phyloP scores from a whole-genome alignment of 2,888 invertebrate genomes.

The Crioceris asparagi region DNA sequence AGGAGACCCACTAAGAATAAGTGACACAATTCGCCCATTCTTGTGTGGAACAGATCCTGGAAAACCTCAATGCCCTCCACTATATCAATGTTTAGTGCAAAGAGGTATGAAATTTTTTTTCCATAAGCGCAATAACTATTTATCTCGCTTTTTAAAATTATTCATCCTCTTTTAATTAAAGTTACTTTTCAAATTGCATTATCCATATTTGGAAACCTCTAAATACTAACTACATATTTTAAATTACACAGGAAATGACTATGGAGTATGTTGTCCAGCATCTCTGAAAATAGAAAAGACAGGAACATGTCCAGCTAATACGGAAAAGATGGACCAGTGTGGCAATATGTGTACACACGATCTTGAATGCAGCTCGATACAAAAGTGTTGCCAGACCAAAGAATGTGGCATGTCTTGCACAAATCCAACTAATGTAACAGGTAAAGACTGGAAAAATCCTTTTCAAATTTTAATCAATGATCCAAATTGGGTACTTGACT shows the following conservation, averaged over 20 bases:
- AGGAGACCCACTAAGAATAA: conserved; percentile 60
- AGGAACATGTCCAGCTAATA: conserved; percentile 58
- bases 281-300: conserved; percentile 65
- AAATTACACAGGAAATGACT: conserved; percentile 56
- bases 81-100: conserved; percentile 71
- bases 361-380: conserved; percentile 69
- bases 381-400: conserved; percentile 70
- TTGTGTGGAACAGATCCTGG: conserved; percentile 71
- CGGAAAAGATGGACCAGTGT: conserved; percentile 41
- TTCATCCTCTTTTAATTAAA: too few species aligned
- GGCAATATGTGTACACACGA: conserved; percentile 65
- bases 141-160: neutral
- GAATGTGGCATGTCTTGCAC: conserved; percentile 65
- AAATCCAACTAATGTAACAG: conserved; percentile 64
- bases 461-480: neutral
- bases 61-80: conserved; percentile 73
- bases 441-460: conserved; percentile 27
- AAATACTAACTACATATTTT: neutral
- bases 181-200: too few species aligned
- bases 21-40: conserved; percentile 66
- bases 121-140: too few species aligned
- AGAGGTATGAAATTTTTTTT: conserved; percentile 39
- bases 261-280: conserved; percentile 79
- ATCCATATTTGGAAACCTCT: neutral
- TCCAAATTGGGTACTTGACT: neutral